Evolutionary conservation across 2,113 vertebrate species (phyloP).

Genomic region (Cyphomyrus plagiostoma): DNA sequence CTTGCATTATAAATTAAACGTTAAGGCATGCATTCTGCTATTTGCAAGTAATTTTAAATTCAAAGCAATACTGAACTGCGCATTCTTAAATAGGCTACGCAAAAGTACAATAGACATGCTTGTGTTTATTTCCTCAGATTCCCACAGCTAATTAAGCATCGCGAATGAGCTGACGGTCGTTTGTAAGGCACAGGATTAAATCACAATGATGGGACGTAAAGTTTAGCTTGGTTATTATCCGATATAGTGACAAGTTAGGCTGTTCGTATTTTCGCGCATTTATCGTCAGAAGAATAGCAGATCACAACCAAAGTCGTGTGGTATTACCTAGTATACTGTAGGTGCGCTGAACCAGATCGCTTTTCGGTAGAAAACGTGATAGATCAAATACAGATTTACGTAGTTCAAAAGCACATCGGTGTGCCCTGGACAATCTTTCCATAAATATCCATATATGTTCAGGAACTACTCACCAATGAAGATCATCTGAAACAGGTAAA

Average conservation of each 20-base stretch:
- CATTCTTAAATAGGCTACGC: neutral
- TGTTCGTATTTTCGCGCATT: neutral
- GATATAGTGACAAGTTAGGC: neutral
- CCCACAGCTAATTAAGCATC: neutral
- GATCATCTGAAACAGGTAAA: constrained; percentile 58
- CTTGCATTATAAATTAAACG: neutral
- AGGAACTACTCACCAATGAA: constrained; percentile 54
- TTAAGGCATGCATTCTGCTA: neutral
- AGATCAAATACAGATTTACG: neutral
- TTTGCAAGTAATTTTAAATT: neutral
- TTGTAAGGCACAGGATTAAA: neutral
- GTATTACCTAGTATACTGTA: neutral
- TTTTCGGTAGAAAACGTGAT: neutral
- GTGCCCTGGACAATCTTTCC: neutral
- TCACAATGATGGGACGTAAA: neutral
- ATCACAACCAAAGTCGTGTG: neutral
- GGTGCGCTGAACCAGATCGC: neutral
- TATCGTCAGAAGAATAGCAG: neutral
- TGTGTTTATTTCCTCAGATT: neutral
- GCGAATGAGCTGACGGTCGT: neutral
- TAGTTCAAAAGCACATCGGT: neutral
- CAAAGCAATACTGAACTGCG: neutral
- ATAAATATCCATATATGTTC: neutral
- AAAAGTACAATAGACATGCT: neutral
- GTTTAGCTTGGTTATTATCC: neutral